Percentiles rank a stretch among this genome's conserved stretches.
Conservation (phyloP, 1,140 invertebrate genomes). For the Neodiprion virginianus region DNA sequence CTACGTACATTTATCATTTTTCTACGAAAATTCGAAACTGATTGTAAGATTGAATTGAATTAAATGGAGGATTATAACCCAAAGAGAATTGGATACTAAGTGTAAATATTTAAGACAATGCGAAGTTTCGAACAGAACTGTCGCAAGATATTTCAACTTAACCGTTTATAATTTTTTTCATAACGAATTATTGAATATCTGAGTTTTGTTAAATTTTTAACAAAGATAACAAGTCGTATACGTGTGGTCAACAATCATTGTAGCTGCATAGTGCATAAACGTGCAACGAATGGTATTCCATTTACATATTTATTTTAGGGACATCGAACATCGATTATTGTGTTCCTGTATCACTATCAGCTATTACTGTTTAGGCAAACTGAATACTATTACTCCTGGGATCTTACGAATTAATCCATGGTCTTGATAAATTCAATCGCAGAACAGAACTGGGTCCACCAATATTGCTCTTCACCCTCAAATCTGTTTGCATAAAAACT, state of each 20-base stretch:
- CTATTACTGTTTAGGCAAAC: neutral
- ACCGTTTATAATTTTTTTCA: too few species aligned
- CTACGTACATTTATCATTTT: too few species aligned
- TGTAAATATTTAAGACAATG: too few species aligned
- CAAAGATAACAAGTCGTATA: too few species aligned
- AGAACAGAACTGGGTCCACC: slow-evolving; percentile 98
- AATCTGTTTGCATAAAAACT: slow-evolving; percentile 88
- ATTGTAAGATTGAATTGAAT: neutral
- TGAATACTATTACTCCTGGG: neutral
- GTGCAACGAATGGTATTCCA: slow-evolving; percentile 4
- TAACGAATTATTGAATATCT: too few species aligned
- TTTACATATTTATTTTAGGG: neutral
- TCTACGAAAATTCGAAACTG: too few species aligned
- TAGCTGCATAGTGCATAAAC: neutral
- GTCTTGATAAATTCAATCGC: slow-evolving; percentile 98
- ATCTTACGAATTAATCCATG: slow-evolving; percentile 79
- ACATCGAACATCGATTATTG: neutral
- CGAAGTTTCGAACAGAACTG: too few species aligned
- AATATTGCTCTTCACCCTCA: slow-evolving; percentile 93
- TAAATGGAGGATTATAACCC: too few species aligned
- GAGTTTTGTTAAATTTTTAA: too few species aligned
- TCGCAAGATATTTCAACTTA: too few species aligned
- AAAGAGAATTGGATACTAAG: too few species aligned
- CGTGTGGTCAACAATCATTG: neutral
- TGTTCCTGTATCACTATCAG: neutral